Conservation (phyloP, 2,888 invertebrate genomes). For the Megalurothrips usitatus region DNA sequence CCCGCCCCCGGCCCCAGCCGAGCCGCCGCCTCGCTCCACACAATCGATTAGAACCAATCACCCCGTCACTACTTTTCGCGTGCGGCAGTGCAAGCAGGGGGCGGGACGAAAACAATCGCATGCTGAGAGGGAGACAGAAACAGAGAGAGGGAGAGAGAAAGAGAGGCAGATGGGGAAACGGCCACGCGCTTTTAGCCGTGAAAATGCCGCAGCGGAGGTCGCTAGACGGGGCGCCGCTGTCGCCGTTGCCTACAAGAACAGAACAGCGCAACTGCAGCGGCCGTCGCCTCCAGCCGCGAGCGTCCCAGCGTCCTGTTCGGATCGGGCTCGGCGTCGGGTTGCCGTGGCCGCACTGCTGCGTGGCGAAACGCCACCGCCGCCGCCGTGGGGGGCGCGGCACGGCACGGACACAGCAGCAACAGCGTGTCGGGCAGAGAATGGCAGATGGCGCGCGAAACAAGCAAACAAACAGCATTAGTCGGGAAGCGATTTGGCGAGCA, state of each 20-base stretch:
- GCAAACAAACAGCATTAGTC: too few relatives aligned
- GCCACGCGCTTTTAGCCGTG: background rate
- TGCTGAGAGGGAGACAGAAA: background rate
- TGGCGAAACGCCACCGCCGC: background rate
- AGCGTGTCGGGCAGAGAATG: background rate
- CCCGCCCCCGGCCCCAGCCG: background rate
- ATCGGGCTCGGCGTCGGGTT: too few relatives aligned
- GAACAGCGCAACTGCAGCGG: too few relatives aligned
- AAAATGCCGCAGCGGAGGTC: too few relatives aligned
- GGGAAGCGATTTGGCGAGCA: too few relatives aligned
- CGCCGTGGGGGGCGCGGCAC: background rate
- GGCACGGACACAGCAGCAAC: background rate
- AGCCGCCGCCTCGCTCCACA: background rate
- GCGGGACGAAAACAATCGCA: background rate
- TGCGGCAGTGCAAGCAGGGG: background rate
- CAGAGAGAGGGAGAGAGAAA: background rate
- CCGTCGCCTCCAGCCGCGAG: too few relatives aligned
- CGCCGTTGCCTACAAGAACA: too few relatives aligned
- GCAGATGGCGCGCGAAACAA: too few relatives aligned
- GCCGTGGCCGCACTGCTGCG: background rate
- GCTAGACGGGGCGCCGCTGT: too few relatives aligned
- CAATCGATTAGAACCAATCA: slow-evolving; percentile 2
- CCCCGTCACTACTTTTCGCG: background rate
- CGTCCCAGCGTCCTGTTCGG: too few relatives aligned
- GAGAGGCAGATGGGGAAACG: background rate